Base-by-base conservation (phyloP, 2,888 invertebrate genomes). In the Sicus ferrugineus region DNA sequence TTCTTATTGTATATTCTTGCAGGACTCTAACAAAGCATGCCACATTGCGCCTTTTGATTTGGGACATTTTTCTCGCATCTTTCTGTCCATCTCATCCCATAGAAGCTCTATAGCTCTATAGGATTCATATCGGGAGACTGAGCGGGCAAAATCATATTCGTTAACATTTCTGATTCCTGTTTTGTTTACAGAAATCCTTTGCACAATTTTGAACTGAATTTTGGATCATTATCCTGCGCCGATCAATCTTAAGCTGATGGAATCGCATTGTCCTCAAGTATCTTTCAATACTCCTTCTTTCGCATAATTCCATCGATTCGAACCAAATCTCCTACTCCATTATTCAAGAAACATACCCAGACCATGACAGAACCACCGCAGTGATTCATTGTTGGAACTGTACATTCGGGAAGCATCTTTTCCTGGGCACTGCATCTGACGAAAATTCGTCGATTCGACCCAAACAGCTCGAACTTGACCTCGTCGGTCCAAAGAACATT, bases 101-200 rank as follows among this genome's bases (percentile, higher is more conserved):
- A 52, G 21, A 52, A 52, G 50, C 50, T 52, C 50, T 52, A 52
- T n/a, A n/a, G n/a, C n/a, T n/a, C n/a, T n/a, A n/a, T 52, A 11
- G 46, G 46, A 19, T 46, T 46, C 3, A 46, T 3, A 46, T 46
- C n/a, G 14, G 46, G 46, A 5, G 46, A 46, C 46, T 46, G 46
- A 46, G 6, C n/a, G n/a, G n/a, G n/a, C n/a, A n/a, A n/a, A n/a
- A n/a, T n/a, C n/a, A n/a, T n/a, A n/a, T n/a, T n/a, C 50, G 21
- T 34, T 34, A 5, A 34, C 11, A 34, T 34, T 34, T 34, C 34
- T 34, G 34, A 34, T n/a, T n/a, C 34, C 11, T 34, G 34, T 34
- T 34, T 5, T 34, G 34, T 34, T 9, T 50, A 7, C 21, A 50
- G 50, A n/a, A 46, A 46, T 34, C 38, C 38, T 16, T 19, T 46